These are phyloP conservation scores for Bungarus multicinctus DNA, from an alignment of 2,113 vertebrate species.

Conservation along the genomic window DNA sequence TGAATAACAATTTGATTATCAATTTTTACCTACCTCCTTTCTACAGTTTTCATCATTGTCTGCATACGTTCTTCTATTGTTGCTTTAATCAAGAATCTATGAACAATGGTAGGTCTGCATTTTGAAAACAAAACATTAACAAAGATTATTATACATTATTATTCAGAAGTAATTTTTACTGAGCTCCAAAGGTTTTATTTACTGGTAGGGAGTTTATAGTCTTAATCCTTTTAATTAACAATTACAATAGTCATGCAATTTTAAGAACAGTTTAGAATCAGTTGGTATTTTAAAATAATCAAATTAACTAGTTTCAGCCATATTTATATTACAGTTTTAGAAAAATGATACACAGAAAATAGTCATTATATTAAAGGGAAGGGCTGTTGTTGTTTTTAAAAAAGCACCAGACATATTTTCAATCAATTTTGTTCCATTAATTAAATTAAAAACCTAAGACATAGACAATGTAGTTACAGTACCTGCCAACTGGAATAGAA, in stretches of 20 bases:
- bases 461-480: background rate
- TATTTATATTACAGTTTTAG: background rate
- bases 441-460: background rate
- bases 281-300: background rate
- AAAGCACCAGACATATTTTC: background rate
- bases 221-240: background rate
- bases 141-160: background rate
- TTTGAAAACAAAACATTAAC: slow-evolving; percentile 37
- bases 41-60: slow-evolving; percentile 92
- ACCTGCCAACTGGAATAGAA: background rate
- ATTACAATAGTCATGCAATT: background rate
- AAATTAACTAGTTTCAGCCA: background rate
- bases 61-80: slow-evolving; percentile 99
- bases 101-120: slow-evolving; percentile 91
- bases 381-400: background rate
- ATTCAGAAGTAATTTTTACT: background rate
- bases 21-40: slow-evolving; percentile 77
- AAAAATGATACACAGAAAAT: background rate
- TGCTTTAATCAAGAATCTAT: slow-evolving; percentile 95
- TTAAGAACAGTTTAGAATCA: background rate
- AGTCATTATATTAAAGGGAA: background rate
- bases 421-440: background rate
- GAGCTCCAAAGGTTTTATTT: background rate
- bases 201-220: background rate
- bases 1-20: background rate